phyloP scores from a whole-genome alignment of 2,113 vertebrate species.

The Tragelaphus imberbis region DNA sequence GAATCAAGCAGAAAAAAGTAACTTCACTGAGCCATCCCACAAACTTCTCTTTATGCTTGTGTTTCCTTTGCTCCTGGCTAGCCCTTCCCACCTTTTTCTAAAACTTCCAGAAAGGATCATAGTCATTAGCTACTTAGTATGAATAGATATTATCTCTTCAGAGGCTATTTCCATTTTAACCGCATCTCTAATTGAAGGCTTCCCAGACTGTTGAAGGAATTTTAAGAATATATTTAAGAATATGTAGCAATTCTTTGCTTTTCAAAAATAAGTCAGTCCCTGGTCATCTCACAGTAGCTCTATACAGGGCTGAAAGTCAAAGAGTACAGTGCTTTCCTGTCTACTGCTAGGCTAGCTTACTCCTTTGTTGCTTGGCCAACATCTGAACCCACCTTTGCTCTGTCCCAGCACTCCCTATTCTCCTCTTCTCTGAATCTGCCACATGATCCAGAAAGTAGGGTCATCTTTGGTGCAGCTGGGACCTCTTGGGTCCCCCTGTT shows the following conservation, averaged over 20 bases:
- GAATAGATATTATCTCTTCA: neutral
- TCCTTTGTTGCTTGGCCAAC: neutral
- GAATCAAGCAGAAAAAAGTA: neutral
- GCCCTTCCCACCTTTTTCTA: neutral
- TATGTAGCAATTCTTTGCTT: neutral
- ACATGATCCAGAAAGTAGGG: neutral
- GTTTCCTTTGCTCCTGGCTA: neutral
- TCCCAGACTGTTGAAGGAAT: neutral
- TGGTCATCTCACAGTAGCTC: neutral
- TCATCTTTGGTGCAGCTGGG: neutral
- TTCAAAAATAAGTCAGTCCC: neutral
- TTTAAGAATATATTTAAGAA: constrained; percentile 7
- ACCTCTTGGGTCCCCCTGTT: neutral
- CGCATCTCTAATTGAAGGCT: neutral
- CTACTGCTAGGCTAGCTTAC: neutral
- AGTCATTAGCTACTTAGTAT: neutral
- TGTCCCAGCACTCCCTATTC: neutral
- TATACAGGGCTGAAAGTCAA: neutral
- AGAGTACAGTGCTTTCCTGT: neutral
- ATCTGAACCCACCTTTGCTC: neutral
- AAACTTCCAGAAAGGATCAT: neutral
- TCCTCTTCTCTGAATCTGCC: too few relatives aligned
- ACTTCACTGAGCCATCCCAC: neutral
- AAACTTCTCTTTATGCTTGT: neutral
- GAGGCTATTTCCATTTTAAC: constrained; percentile 5